Conservation (phyloP, 2,888 invertebrate genomes). For the Mythimna albipuncta region DNA sequence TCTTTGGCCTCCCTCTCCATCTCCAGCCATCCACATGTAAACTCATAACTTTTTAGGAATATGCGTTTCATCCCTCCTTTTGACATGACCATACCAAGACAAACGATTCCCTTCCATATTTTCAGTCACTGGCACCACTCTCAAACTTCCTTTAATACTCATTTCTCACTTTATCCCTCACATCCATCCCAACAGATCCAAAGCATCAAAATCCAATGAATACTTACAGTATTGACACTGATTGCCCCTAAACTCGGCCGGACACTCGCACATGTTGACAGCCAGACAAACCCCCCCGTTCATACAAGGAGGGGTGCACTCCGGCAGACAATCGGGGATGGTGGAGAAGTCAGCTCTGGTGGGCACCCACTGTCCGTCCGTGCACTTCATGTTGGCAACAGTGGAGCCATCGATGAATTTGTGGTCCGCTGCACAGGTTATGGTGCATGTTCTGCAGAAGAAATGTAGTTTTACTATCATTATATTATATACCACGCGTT, state of each 20-base stretch:
- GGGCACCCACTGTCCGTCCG: slow-evolving; percentile 93
- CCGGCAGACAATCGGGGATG: slow-evolving; percentile 94
- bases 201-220: not conserved
- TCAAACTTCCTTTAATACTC: no score
- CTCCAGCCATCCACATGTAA: no score
- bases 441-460: slow-evolving; percentile 91
- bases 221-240: slow-evolving; percentile 92
- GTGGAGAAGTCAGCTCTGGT: slow-evolving; percentile 91
- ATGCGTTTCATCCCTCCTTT: no score
- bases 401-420: slow-evolving; percentile 93
- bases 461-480: no score
- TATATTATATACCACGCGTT: no score
- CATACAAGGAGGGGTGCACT: slow-evolving; percentile 92
- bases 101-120: no score
- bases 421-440: slow-evolving; percentile 92
- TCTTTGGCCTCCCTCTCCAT: no score
- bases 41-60: no score
- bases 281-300: slow-evolving; percentile 96
- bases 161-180: no score
- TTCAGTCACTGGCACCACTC: no score
- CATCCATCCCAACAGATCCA: no score
- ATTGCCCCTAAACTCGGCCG: slow-evolving; percentile 92
- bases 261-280: slow-evolving; percentile 95
- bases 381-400: slow-evolving; percentile 92
- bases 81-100: no score